Evolutionary conservation across 2,888 invertebrate genomes (phyloP).

Genomic region (Morpho deidamia): DNA sequence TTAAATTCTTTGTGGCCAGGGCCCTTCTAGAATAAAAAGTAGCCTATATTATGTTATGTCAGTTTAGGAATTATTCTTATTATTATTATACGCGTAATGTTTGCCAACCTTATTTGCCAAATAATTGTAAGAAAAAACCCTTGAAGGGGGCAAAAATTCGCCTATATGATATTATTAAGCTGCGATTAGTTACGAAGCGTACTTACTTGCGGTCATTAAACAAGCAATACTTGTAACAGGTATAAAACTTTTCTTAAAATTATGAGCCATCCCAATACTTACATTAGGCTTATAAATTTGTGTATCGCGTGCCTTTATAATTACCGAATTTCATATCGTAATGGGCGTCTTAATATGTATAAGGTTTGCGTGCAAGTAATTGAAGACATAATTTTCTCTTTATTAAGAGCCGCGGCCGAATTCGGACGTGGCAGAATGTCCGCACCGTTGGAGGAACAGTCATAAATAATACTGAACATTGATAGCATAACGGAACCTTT

Average conservation of each 20-base stretch:
- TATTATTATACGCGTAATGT: no score
- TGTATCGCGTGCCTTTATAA: slow-evolving; percentile 32
- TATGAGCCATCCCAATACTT: slow-evolving; percentile 7
- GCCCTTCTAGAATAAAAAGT: no score
- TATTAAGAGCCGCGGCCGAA: slow-evolving; percentile 34
- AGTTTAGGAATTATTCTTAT: no score
- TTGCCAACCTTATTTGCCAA: no score
- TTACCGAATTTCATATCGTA: slow-evolving; percentile 36
- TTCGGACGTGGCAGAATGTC: slow-evolving; percentile 28
- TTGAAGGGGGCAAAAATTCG: no score
- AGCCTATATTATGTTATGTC: no score
- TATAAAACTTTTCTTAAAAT: slow-evolving; percentile 2
- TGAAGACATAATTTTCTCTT: slow-evolving; percentile 38
- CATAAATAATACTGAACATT: slow-evolving; percentile 8
- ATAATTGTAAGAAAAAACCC: no score
- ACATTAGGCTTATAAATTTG: slow-evolving; percentile 22
- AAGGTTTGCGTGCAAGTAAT: slow-evolving; percentile 48
- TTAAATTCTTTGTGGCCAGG: no score
- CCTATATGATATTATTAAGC: no score
- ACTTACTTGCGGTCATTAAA: neutral
- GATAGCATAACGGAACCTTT: slow-evolving; percentile 7
- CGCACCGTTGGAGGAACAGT: slow-evolving; percentile 5
- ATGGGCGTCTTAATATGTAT: slow-evolving; percentile 41
- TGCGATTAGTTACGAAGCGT: neutral
- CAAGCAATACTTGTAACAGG: neutral